Base-by-base conservation (phyloP, 2,113 vertebrate species). In the Dipodomys ordii region DNA sequence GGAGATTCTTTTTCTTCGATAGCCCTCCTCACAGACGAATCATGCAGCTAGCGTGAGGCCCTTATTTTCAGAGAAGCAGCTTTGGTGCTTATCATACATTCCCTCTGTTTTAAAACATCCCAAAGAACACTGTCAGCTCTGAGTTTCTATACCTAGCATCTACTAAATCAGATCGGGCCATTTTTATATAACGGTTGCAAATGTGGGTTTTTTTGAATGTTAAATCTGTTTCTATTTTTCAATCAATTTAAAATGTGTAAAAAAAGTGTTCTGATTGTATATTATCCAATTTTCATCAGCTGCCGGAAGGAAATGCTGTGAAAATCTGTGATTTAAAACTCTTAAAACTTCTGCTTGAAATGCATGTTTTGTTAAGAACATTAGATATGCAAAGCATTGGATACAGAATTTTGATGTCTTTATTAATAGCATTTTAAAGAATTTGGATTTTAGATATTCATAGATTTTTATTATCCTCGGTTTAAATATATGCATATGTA, bases 221-320 rank as follows among this genome's bases (percentile, higher is more conserved):
- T 97, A 97, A 97, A 96, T 97, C 97, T 97, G 96, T 95, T 97
- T 96, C 97, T 97, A 96, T 96, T 97, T 97, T 96, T 96, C 96
- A 96, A 96, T 97, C 97, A 97, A 97, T 96, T 97, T 97, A 95
- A 97, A 97, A 97, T 96, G 94, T 97, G 97, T 95, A 96, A 95
- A 94, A 96, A 97, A 97, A 97, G 79, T 96, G 96, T 96, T 96
- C 93, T 97, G 96, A 97, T 96, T 97, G 96, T 97, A 97, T 97
- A 96, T 97, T 97, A 97, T 97, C 96, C 97, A 97, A 97, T 97
- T 97, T 97, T 97, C 97, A 97, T 97, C 95, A 97, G 95, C 95
- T 97, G 97, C 95, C 94, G 96, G 97, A 97, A 96, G 96, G 96
- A 97, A 97, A 96, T 94, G 96, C 96, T 97, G 94, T 94, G 92